phyloP scores from a whole-genome alignment of 53 echinoderm and acorn worm species.

The Zoroaster sp. region DNA sequence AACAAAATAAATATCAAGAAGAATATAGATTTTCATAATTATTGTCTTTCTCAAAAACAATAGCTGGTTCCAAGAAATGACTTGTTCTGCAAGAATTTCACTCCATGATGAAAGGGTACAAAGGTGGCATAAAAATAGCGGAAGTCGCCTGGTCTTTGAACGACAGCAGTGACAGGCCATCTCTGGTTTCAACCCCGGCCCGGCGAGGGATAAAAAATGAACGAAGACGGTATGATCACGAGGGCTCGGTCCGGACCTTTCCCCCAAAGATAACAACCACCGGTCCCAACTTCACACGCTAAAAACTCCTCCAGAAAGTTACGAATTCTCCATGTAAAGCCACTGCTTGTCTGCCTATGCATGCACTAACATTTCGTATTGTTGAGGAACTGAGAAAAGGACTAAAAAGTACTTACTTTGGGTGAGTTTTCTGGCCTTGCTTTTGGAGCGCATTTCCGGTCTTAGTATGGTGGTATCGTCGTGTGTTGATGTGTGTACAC shows the following conservation, averaged over 20 bases:
- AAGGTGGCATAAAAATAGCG: neutral
- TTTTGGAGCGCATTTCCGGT: constrained; percentile 69
- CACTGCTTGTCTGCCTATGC: neutral
- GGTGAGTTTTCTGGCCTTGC: constrained; percentile 70
- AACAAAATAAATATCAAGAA: neutral
- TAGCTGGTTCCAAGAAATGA: constrained; percentile 1
- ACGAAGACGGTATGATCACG: neutral
- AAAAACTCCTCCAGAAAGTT: neutral
- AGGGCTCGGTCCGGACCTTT: neutral
- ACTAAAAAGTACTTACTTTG: constrained; percentile 60
- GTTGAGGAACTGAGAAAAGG: neutral
- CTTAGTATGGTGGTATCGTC: neutral
- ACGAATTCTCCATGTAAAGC: neutral
- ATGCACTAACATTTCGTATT: neutral
- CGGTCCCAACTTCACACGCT: neutral
- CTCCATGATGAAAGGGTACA: neutral
- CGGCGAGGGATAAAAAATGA: neutral
- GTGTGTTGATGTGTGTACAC: constrained; percentile 8
- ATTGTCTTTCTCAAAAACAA: neutral
- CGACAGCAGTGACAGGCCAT: neutral
- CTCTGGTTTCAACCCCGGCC: neutral
- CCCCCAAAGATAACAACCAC: neutral
- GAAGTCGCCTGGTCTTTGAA: neutral
- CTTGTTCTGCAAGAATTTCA: neutral
- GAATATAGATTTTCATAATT: neutral